Percentiles rank a stretch among this genome's conserved stretches.
These are phyloP conservation scores for Tenthredo distinguenda DNA, from an alignment of 2,888 invertebrate genomes.

Conservation along the genomic window DNA sequence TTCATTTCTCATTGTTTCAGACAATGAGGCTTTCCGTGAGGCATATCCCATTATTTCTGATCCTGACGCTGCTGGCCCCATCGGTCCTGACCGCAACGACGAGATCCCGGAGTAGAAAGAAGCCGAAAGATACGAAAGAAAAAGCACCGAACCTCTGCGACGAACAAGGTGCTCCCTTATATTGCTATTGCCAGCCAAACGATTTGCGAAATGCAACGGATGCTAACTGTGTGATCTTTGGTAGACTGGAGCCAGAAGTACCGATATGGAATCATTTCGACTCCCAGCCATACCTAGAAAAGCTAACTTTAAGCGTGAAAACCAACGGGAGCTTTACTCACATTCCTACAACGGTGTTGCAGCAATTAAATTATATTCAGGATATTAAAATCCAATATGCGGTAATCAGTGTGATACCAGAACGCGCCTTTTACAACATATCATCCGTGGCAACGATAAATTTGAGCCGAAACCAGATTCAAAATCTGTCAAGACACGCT, in stretches of 20 bases:
- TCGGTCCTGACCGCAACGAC: slow-evolving; percentile 55
- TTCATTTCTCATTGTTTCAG: slow-evolving; percentile 17
- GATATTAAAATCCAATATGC: slow-evolving; percentile 87
- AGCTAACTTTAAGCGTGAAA: slow-evolving; percentile 86
- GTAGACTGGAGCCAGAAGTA: slow-evolving; percentile 84
- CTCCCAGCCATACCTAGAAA: slow-evolving; percentile 85
- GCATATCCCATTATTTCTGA: slow-evolving; percentile 6
- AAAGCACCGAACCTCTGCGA: slow-evolving; percentile 80
- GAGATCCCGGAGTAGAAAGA: slow-evolving; percentile 67
- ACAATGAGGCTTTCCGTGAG: slow-evolving; percentile 39
- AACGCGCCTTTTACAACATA: slow-evolving; percentile 88
- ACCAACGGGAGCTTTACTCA: slow-evolving; percentile 85
- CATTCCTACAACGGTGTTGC: slow-evolving; percentile 86
- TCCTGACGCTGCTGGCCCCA: slow-evolving; percentile 29
- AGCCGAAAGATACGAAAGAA: slow-evolving; percentile 65
- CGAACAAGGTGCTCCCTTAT: slow-evolving; percentile 81
- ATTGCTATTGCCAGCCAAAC: slow-evolving; percentile 84
- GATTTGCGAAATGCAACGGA: slow-evolving; percentile 81
- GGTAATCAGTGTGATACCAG: slow-evolving; percentile 84
- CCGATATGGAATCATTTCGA: slow-evolving; percentile 88
- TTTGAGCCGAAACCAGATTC: slow-evolving; percentile 86
- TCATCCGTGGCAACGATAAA: slow-evolving; percentile 84
- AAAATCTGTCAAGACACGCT: slow-evolving; percentile 84
- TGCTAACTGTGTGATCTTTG: slow-evolving; percentile 90
- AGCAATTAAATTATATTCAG: slow-evolving; percentile 84